These are phyloP conservation scores for Polydrusus pterygomalis DNA, from an alignment of 2,888 invertebrate species.

Conservation along the genomic window DNA sequence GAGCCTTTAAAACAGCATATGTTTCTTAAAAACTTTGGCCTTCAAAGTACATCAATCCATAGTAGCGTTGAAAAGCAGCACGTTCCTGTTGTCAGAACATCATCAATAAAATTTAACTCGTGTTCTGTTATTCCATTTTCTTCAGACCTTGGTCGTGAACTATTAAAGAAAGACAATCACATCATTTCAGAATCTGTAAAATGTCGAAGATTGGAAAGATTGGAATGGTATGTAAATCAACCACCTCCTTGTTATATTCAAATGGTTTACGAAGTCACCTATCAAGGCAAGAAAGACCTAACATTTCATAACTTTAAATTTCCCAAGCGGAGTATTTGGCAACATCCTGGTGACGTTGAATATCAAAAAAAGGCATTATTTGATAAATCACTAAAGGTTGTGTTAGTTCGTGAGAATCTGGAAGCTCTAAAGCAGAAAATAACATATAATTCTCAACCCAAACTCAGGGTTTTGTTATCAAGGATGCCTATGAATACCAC, in stretches of 20 bases:
- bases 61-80: constrained; percentile 4
- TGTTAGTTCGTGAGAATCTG: constrained; percentile 18
- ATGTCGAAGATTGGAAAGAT: constrained; percentile 34
- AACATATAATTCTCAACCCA: not conserved
- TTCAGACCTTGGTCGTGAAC: constrained; percentile 48
- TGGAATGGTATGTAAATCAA: constrained; percentile 52
- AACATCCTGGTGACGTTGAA: constrained; percentile 43
- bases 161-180: constrained; percentile 50
- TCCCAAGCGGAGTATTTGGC: constrained; percentile 46
- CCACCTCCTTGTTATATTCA: not conserved
- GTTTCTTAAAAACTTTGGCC: constrained; percentile 41
- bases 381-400: constrained; percentile 26
- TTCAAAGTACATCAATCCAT: constrained; percentile 24
- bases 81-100: not conserved
- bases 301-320: constrained; percentile 40
- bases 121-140: constrained; percentile 48
- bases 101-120: constrained; percentile 39
- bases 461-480: constrained; percentile 11
- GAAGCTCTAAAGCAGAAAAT: constrained; percentile 11
- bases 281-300: constrained; percentile 44
- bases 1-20: constrained; percentile 28
- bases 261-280: constrained; percentile 37
- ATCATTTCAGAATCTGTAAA: constrained; percentile 42
- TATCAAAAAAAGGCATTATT: constrained; percentile 25
- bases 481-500: not conserved